A percentile compares a stretch with the other conserved stretches of the same genome.
Evolutionary conservation across 2,113 vertebrate species (phyloP).

Genomic region (Empidonax traillii): DNA sequence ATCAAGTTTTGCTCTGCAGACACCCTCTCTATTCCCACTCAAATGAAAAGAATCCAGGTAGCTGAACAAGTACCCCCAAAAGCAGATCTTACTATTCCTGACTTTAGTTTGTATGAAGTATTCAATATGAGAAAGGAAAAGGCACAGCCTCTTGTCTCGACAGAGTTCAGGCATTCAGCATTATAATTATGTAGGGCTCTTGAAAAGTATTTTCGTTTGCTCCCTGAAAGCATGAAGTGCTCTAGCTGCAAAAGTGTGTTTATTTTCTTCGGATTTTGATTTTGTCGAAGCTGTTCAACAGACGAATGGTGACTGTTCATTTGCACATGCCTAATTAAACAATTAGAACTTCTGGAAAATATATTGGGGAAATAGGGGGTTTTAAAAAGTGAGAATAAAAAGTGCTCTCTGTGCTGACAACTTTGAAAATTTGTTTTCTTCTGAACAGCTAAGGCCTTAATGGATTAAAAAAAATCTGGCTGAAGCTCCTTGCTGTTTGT

Average conservation of each 20-base stretch:
- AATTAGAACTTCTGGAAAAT: background rate
- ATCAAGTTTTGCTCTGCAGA: background rate
- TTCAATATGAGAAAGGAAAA: background rate
- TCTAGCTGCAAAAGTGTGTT: background rate
- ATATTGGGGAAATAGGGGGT: background rate
- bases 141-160: background rate
- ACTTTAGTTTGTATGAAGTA: background rate
- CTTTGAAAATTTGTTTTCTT: background rate
- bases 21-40: background rate
- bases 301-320: background rate
- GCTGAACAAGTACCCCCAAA: background rate
- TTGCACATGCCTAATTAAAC: background rate
- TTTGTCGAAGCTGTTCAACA: background rate
- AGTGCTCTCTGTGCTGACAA: background rate
- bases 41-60: background rate
- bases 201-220: background rate
- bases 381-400: background rate
- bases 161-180: background rate
- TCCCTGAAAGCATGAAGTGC: background rate
- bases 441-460: background rate
- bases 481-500: background rate
- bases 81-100: background rate
- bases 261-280: background rate
- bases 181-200: background rate
- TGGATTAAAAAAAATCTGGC: background rate